Base-by-base conservation (phyloP, 2,888 invertebrate genomes). In the Caradrina clavipalpis region DNA sequence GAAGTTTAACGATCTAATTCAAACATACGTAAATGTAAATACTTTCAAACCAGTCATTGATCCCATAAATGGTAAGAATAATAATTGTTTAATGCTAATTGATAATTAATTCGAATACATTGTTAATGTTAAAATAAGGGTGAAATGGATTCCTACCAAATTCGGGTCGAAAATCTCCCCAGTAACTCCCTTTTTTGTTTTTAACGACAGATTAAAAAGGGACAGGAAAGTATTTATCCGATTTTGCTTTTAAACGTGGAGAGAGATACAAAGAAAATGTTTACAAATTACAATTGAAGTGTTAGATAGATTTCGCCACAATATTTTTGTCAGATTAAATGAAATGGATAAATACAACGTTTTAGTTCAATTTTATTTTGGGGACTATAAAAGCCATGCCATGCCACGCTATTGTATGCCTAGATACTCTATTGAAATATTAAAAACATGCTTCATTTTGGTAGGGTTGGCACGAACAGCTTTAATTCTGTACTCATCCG, bases 401-500 rank as follows among this genome's bases (percentile, higher is more conserved):
- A n/a, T n/a, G n/a, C n/a, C n/a, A n/a, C n/a, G n/a, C n/a, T n/a
- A 17, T 45, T 45, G 17, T 73, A 13, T 39, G 11, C 10, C 1
- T n/a, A 17, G 2, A 22, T 26, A 1, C 15, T 31, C 4, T n/a
- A 22, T 8, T 21, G 1, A 73, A 76, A 72, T 76, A 75, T 73
- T 76, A 3, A 42, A 78, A 81, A 68, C 66, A 78, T 78, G 74
- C 80, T 83, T 80, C 57, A 79, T 87, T 85, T 82, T 26, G 72
- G 72, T 80, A 90, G 90, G 88, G 62, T 73, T 78, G 59, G 58
- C 78, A 67, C 85, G 86, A 76, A 88, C 88, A n/a, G 89, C 87
- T 55, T 82, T 92, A 69, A 92, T 94, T 82, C 85, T 93, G 49
- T 94, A 94, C 81, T 93, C 93, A 45, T 94, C 93, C 35, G 94